phyloP scores from a whole-genome alignment of 2,797 vertebrate species.

The Oreonectes daqikongensis region DNA sequence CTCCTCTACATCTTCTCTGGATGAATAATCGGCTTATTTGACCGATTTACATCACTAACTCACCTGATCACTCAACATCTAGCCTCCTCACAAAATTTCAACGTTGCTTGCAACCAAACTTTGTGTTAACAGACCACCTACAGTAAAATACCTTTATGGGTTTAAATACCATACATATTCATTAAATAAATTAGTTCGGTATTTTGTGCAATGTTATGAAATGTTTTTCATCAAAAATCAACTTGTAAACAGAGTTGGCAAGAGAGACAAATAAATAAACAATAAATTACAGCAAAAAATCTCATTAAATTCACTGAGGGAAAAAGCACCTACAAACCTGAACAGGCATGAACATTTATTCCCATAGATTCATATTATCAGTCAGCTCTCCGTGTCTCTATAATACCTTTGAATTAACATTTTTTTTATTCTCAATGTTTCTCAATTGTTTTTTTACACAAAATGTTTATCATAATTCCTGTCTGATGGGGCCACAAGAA shows the following conservation, averaged over 20 bases:
- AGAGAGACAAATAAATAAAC: slow-evolving; percentile 37
- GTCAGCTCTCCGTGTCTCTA: slow-evolving; percentile 40
- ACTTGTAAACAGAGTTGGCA: slow-evolving; percentile 39
- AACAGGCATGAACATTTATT: slow-evolving; percentile 48
- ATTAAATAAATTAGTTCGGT: no score
- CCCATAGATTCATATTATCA: slow-evolving; percentile 47
- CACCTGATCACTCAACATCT: not conserved
- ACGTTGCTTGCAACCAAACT: not conserved
- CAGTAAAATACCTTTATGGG: slow-evolving; percentile 32
- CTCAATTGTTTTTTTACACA: slow-evolving; percentile 12
- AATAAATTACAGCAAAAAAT: slow-evolving; percentile 50
- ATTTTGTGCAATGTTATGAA: slow-evolving; percentile 45
- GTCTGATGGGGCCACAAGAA: slow-evolving; percentile 13
- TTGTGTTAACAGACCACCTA: not conserved
- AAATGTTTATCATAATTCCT: slow-evolving; percentile 27
- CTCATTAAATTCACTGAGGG: slow-evolving; percentile 45
- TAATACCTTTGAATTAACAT: slow-evolving; percentile 58
- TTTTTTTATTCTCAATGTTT: slow-evolving; percentile 41
- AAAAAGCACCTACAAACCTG: slow-evolving; percentile 38
- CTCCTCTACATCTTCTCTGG: slow-evolving; percentile 23
- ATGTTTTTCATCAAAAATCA: slow-evolving; percentile 38
- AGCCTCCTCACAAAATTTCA: not conserved
- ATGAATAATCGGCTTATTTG: slow-evolving; percentile 1
- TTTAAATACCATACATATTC: slow-evolving; percentile 39
- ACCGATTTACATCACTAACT: not conserved